phyloP scores from a whole-genome alignment of 2,888 invertebrate genomes.

The Phortica okadai region DNA sequence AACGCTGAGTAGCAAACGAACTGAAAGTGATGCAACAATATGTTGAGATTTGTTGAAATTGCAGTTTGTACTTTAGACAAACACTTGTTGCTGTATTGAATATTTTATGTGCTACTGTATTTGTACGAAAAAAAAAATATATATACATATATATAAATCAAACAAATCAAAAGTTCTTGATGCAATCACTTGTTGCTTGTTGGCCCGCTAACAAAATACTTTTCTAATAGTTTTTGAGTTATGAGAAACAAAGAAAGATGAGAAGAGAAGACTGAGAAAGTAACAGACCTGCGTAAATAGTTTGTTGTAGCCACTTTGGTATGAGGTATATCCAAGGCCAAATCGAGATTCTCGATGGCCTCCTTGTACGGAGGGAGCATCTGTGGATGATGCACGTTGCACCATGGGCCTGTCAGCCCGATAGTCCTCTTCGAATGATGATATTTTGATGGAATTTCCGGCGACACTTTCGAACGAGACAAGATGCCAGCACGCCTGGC shows the following conservation, averaged over 20 bases:
- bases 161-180: too few species aligned
- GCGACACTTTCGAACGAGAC: constrained; percentile 60
- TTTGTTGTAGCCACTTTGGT: constrained; percentile 77
- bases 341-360: constrained; percentile 77
- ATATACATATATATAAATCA: too few species aligned
- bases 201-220: too few species aligned
- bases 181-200: too few species aligned
- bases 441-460: constrained; percentile 74
- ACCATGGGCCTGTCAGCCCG: constrained; percentile 77
- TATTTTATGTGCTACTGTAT: too few species aligned
- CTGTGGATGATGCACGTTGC: constrained; percentile 76
- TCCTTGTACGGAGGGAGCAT: constrained; percentile 76
- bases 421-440: constrained; percentile 77
- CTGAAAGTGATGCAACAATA: too few species aligned
- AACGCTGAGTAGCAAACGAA: too few species aligned
- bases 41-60: not conserved
- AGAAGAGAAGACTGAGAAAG: too few species aligned
- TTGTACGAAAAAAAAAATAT: too few species aligned
- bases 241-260: too few species aligned
- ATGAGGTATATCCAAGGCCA: constrained; percentile 76
- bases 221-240: too few species aligned
- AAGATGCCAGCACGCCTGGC: constrained; percentile 32
- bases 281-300: constrained; percentile 76
- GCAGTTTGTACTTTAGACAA: not conserved
- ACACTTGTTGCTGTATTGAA: too few species aligned